phyloP scores from a whole-genome alignment of 2,797 vertebrate genomes.

The Carcharodon carcharias region DNA sequence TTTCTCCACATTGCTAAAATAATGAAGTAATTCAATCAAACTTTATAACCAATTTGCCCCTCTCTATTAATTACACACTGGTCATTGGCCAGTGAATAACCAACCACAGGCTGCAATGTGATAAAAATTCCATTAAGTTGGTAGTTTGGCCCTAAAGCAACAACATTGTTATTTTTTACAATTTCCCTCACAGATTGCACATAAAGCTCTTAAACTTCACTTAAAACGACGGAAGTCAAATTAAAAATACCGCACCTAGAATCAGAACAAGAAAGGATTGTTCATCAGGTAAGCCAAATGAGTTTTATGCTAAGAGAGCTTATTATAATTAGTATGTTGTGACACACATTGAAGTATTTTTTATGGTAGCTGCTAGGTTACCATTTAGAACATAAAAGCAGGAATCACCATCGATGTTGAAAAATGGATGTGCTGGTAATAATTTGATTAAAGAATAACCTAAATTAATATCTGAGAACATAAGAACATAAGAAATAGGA shows the following conservation, averaged over 20 bases:
- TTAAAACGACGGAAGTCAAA: neutral
- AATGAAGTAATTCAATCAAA: neutral
- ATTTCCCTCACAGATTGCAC: neutral
- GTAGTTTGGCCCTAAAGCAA: neutral
- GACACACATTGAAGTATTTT: neutral
- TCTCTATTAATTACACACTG: neutral
- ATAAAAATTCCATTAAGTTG: neutral
- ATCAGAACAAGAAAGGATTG: neutral
- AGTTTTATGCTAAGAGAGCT: neutral
- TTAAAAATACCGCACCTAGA: neutral
- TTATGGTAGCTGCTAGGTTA: neutral
- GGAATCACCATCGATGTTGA: neutral
- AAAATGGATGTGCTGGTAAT: neutral
- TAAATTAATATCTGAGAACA: neutral
- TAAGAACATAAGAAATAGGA: too few species aligned
- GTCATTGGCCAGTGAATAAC: neutral
- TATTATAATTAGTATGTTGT: neutral
- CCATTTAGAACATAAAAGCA: neutral
- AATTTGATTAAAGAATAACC: neutral
- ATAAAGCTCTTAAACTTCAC: neutral
- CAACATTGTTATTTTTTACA: neutral
- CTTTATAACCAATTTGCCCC: neutral
- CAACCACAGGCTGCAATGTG: neutral
- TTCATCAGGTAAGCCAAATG: neutral
- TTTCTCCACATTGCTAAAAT: neutral